Conservation (phyloP, 2,113 vertebrate genomes). For the cat (Felis catus) region F.catus_Fca126_mat1.0 CM031412.1:57053001-57053500, state of each 20-base stretch:
- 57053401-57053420: not conserved
- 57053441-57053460: not conserved
- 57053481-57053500: not conserved
- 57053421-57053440: not conserved
- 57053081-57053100: not conserved
- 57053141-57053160: not conserved
- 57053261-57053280: not conserved
- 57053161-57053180: not conserved
- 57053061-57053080: not conserved
- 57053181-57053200: not conserved
- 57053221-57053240: not conserved
- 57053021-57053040: not conserved
- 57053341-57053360: not conserved
- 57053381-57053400: not conserved
- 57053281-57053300: not conserved
- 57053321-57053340: not conserved
- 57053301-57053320: not conserved
- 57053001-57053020: not conserved
- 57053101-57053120: not conserved
- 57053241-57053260: not conserved
- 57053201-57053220: not conserved
- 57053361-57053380: slow-evolving; percentile 31
- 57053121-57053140: not conserved
- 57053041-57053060: not conserved
- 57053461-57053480: not conserved